Evolutionary conservation across 2,888 invertebrate genomes (phyloP).

Genomic region (Cryptus armator): DNA sequence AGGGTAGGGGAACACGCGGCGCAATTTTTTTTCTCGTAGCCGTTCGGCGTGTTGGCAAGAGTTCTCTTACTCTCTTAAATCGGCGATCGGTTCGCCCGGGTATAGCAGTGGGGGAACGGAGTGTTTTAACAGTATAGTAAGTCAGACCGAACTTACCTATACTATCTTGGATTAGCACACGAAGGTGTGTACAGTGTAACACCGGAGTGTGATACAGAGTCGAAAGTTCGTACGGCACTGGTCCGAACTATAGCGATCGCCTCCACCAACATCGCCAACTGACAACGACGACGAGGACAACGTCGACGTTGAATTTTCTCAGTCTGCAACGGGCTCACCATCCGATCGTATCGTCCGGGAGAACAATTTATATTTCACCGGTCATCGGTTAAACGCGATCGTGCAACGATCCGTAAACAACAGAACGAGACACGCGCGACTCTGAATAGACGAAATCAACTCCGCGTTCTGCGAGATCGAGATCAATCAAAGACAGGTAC

Average conservation of each 20-base stretch:
- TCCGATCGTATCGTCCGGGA: slow-evolving; percentile 69
- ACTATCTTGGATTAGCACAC: background rate
- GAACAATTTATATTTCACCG: slow-evolving; percentile 20
- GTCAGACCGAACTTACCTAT: background rate
- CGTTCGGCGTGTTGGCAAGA: background rate
- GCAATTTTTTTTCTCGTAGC: slow-evolving; percentile 19
- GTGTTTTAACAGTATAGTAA: background rate
- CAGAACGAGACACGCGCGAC: background rate
- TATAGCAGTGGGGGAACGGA: background rate
- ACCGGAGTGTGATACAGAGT: slow-evolving; percentile 40
- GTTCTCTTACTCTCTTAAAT: slow-evolving; percentile 28
- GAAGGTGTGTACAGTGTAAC: background rate
- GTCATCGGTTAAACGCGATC: background rate
- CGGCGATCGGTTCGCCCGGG: slow-evolving; percentile 30
- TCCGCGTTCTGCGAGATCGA: background rate
- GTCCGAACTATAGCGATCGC: slow-evolving; percentile 60
- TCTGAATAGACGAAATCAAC: background rate
- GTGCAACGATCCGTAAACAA: background rate
- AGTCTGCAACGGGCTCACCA: slow-evolving; percentile 77
- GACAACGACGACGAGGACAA: slow-evolving; percentile 53
- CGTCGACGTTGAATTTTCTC: slow-evolving; percentile 73
- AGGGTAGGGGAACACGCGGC: background rate
- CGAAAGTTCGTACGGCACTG: slow-evolving; percentile 75
- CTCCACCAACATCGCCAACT: slow-evolving; percentile 42
- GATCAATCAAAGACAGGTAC: background rate